Evolutionary conservation across 2,113 vertebrate species (phyloP).

Genomic region (Conger conger): DNA sequence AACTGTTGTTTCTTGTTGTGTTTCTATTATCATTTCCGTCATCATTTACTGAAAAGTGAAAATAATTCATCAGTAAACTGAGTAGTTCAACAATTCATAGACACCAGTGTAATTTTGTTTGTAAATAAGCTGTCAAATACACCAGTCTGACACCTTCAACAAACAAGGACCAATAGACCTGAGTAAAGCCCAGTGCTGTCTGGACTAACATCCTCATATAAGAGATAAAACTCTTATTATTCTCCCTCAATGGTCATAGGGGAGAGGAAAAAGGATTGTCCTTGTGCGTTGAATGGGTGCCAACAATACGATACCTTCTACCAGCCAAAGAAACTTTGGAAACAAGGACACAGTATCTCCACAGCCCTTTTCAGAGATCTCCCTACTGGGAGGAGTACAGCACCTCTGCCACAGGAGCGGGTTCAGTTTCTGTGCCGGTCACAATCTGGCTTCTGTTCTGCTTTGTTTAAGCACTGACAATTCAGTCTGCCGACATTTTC

Average conservation of each 20-base stretch:
- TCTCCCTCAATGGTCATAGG: neutral
- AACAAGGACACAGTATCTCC: neutral
- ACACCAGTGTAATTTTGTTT: neutral
- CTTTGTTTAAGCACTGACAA: neutral
- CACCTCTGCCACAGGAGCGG: neutral
- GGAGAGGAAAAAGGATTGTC: neutral
- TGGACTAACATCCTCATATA: neutral
- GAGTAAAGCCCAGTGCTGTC: neutral
- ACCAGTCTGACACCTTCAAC: neutral
- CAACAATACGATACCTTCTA: neutral
- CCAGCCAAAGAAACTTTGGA: neutral
- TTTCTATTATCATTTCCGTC: too few relatives aligned
- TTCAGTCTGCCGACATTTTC: neutral
- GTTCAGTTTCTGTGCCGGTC: neutral
- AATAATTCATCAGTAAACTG: neutral
- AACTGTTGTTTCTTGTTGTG: neutral
- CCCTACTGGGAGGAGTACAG: neutral
- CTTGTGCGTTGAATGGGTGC: neutral
- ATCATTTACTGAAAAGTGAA: neutral
- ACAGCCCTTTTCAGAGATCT: neutral
- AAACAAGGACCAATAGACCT: neutral
- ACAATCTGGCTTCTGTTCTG: neutral
- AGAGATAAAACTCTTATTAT: neutral
- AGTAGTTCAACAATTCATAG: neutral
- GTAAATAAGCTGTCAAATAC: too few relatives aligned